Percentiles rank a stretch among this genome's conserved stretches.
Conservation (phyloP, 2,797 vertebrate species). For the Anomalospiza imberbis region DNA sequence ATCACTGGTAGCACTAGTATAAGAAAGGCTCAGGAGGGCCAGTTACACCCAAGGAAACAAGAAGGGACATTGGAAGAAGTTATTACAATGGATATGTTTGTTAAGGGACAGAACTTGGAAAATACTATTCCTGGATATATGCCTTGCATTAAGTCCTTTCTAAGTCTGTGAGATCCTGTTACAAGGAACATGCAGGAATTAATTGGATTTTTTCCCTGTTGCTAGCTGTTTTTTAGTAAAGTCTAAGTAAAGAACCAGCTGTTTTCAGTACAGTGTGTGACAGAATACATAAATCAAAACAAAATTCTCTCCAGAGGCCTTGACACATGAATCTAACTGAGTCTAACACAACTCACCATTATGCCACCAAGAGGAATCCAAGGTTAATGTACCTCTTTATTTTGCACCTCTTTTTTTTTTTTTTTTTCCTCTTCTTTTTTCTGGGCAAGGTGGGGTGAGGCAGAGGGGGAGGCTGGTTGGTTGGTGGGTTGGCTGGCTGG, state of each 20-base stretch:
- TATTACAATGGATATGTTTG: neutral
- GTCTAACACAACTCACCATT: neutral
- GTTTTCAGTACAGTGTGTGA: neutral
- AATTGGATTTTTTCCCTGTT: neutral
- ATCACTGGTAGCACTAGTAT: accelerated
- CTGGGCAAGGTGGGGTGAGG: too few relatives aligned
- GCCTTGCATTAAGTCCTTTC: neutral
- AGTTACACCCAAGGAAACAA: neutral
- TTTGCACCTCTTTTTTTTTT: neutral
- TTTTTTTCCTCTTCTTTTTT: accelerated
- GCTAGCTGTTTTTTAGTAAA: neutral
- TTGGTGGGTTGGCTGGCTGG: neutral
- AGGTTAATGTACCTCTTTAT: neutral
- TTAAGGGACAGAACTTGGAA: neutral
- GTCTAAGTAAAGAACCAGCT: neutral
- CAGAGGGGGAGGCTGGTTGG: neutral
- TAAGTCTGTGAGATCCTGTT: neutral
- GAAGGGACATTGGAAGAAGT: neutral
- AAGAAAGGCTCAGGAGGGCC: neutral
- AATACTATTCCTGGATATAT: neutral
- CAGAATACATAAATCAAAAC: neutral
- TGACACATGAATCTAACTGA: neutral
- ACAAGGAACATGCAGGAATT: neutral
- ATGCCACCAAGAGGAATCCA: neutral
- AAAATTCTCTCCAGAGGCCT: neutral